Evolutionary conservation across 2,888 invertebrate species (phyloP).

Genomic region (Cryptus viduatorius): DNA sequence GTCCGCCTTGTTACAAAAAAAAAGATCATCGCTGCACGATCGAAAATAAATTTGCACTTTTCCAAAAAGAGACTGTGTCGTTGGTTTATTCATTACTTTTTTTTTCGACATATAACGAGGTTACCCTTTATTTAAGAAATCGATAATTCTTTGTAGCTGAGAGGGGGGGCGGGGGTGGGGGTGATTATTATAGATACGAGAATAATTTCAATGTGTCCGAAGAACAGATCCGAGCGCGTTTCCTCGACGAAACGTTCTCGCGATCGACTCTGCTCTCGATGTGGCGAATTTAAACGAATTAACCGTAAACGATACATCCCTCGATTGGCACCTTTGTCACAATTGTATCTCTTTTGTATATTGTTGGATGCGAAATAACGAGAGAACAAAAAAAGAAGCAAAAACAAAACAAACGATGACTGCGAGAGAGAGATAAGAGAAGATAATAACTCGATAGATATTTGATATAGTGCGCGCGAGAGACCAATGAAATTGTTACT

Average conservation of each 20-base stretch:
- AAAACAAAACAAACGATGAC: conserved; percentile 12
- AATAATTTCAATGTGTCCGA: conserved; percentile 15
- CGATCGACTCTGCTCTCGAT: conserved; percentile 37
- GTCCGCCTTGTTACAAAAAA: conserved; percentile 61
- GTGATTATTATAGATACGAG: not conserved
- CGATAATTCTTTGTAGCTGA: conserved; percentile 23
- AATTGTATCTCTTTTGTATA: conserved; percentile 26
- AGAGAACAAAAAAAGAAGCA: conserved; percentile 16
- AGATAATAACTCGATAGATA: conserved; percentile 30
- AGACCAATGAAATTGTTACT: conserved; percentile 58
- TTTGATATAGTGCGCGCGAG: conserved; percentile 55
- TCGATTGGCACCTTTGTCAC: conserved; percentile 25
- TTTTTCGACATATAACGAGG: not conserved
- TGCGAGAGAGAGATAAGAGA: conserved; percentile 18
- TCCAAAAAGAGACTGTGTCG: conserved; percentile 68
- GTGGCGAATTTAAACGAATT: conserved; percentile 4
- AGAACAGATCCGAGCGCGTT: conserved; percentile 59
- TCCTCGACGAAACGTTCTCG: conserved; percentile 60
- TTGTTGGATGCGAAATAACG: conserved; percentile 25
- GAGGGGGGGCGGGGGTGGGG: conserved; percentile 11
- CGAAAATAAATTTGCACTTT: conserved; percentile 75
- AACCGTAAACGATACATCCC: conserved; percentile 4
- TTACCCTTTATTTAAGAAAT: not conserved
- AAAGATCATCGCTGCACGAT: conserved; percentile 72
- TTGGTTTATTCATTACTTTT: conserved; percentile 63